These are phyloP conservation scores for Galagoides demidoff DNA, from an alignment of 2,797 vertebrate genomes.

Conservation along the genomic window DNA sequence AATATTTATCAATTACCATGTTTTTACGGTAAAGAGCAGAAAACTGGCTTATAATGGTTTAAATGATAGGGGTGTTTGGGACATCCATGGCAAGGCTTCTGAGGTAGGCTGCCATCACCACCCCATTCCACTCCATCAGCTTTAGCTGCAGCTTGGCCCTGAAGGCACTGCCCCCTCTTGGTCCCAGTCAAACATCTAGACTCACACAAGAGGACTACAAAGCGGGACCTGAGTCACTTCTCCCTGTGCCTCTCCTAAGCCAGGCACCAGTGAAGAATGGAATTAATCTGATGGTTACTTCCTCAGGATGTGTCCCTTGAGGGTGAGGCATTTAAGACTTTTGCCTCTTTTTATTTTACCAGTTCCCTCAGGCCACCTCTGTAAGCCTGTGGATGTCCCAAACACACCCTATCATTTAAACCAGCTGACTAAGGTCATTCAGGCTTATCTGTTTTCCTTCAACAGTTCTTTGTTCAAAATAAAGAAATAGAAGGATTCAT, in stretches of 20 bases:
- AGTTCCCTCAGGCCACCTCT: background rate
- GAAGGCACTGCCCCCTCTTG: background rate
- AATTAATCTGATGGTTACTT: background rate
- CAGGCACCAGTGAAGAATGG: background rate
- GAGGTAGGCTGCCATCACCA: background rate
- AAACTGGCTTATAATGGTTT: background rate
- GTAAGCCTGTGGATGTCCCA: background rate
- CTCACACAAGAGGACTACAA: background rate
- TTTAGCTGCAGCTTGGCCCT: background rate
- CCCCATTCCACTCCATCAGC: background rate
- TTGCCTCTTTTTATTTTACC: background rate
- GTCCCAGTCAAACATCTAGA: background rate
- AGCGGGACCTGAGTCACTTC: background rate
- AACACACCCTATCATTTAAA: background rate
- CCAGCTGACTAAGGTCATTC: background rate
- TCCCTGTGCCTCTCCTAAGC: background rate
- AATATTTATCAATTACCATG: background rate
- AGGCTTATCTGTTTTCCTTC: background rate
- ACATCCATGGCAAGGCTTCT: fast-evolving
- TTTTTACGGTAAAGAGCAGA: background rate
- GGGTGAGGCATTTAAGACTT: background rate
- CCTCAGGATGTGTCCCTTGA: background rate
- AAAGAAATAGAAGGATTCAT: background rate
- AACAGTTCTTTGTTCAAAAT: conserved; percentile 28
- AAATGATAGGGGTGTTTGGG: background rate